A percentile compares a stretch with the other conserved stretches of the same genome.
phyloP scores from a whole-genome alignment of 2,888 invertebrate species.

The Argyresthia albistria region DNA sequence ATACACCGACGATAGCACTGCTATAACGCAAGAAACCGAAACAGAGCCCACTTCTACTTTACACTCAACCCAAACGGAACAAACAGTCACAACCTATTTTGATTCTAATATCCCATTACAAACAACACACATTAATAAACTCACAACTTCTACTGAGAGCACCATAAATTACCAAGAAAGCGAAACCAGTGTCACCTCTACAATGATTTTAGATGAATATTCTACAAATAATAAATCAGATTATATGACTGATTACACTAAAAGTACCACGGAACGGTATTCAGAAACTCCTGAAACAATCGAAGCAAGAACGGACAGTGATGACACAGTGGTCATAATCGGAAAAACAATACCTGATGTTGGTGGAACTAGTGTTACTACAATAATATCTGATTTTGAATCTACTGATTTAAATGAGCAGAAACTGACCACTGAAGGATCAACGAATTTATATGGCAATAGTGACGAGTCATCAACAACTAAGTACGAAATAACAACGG shows the following conservation, averaged over 20 bases:
- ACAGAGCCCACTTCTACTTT: constrained; percentile 14
- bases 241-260: not conserved
- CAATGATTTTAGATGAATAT: constrained; percentile 5
- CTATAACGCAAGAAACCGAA: constrained; percentile 25
- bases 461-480: not conserved
- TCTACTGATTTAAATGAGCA: constrained; percentile 9
- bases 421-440: not conserved
- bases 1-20: constrained; percentile 36
- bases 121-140: constrained; percentile 2
- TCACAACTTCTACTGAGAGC: constrained; percentile 11
- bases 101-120: constrained; percentile 19
- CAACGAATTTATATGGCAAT: not conserved
- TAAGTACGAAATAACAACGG: not conserved
- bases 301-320: not conserved
- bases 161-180: constrained; percentile 13
- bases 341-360: not conserved
- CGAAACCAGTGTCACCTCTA: constrained; percentile 12
- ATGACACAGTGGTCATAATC: not conserved
- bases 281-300: not conserved
- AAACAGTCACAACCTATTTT: constrained; percentile 16
- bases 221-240: not conserved
- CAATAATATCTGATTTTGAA: not conserved
- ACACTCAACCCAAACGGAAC: constrained; percentile 4
- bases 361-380: not conserved
- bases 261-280: not conserved